Evolutionary conservation across 2,113 vertebrate genomes (phyloP).

Genomic region (Athene cunicularia): DNA sequence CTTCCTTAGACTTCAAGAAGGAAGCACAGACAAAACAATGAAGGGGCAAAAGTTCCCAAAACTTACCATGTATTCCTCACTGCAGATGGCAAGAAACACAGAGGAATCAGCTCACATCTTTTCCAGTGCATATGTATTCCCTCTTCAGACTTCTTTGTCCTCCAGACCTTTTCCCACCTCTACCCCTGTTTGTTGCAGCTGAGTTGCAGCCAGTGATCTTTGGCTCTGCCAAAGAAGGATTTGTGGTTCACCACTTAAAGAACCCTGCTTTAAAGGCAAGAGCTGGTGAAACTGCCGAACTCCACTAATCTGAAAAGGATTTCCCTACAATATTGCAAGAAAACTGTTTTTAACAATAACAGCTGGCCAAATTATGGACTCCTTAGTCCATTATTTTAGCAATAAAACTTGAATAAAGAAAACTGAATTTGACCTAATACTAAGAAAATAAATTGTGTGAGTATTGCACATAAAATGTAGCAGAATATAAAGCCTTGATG

Average conservation of each 20-base stretch:
- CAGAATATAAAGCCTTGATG: not conserved
- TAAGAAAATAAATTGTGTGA: not conserved
- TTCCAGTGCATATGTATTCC: not conserved
- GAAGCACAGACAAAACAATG: not conserved
- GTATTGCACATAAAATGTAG: not conserved
- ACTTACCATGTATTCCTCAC: not conserved
- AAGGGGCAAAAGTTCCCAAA: not conserved
- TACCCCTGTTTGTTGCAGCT: not conserved
- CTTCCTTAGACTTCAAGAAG: not conserved
- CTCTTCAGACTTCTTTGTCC: fast-evolving
- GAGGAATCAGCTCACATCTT: not conserved
- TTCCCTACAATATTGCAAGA: not conserved
- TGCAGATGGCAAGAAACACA: not conserved
- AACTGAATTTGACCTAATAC: not conserved
- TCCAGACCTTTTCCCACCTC: not conserved
- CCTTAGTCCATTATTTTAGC: not conserved
- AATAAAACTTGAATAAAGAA: not conserved
- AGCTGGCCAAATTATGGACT: not conserved
- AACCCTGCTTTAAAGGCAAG: not conserved
- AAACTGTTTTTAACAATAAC: not conserved
- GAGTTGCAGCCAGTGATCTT: not conserved
- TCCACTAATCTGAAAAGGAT: not conserved
- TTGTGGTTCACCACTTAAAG: not conserved
- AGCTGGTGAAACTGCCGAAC: not conserved
- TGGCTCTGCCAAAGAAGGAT: not conserved